Conservation (phyloP, 2,113 vertebrate species). For the Alethe diademata region DNA sequence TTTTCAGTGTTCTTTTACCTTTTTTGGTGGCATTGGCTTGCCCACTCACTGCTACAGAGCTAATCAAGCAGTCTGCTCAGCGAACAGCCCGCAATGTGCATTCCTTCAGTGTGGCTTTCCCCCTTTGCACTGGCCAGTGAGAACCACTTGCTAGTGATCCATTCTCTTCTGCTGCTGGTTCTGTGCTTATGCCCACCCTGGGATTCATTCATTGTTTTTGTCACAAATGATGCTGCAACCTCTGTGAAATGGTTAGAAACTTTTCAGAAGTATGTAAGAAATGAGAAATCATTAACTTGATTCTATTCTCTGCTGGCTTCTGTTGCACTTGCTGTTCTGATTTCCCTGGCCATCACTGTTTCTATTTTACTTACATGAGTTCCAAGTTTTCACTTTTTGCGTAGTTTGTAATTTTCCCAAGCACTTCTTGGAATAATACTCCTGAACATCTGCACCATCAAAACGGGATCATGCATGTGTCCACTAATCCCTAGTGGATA, state of each 20-base stretch:
- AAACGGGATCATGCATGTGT: neutral
- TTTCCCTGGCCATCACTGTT: neutral
- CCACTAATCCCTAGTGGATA: neutral
- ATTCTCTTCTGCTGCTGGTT: neutral
- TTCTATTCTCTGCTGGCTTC: neutral
- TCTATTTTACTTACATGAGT: neutral
- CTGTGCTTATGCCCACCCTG: neutral
- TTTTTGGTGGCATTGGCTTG: neutral
- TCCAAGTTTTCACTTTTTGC: neutral
- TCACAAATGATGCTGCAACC: neutral
- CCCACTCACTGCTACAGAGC: neutral
- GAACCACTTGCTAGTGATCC: neutral
- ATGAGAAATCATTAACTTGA: neutral
- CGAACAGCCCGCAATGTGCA: accelerated
- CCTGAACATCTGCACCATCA: neutral
- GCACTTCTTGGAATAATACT: neutral
- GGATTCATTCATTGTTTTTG: neutral
- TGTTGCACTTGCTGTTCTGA: neutral
- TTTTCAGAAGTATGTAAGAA: neutral
- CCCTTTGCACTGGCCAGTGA: neutral
- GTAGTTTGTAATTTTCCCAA: neutral
- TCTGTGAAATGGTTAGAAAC: neutral
- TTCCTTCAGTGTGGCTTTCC: neutral
- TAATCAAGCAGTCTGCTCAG: neutral
- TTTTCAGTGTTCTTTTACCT: neutral